Conservation (phyloP, 1,140 invertebrate species). For the Heliconius hermathena region DNA sequence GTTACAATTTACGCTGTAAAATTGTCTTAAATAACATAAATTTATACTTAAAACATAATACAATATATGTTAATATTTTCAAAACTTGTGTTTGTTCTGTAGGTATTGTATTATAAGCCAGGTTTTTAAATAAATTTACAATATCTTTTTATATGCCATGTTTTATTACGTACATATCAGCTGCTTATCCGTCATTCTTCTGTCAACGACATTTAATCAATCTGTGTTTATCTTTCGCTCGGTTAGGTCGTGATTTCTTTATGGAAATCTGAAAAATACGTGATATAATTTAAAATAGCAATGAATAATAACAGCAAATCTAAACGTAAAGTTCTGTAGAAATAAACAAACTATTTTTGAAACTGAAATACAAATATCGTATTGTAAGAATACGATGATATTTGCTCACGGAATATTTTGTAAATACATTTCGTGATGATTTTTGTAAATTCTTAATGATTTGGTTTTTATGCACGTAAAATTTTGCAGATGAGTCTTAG, state of each 20-base stretch:
- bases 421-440: constrained; percentile 65
- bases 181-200: constrained; percentile 32
- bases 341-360: constrained; percentile 34
- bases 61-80: background rate
- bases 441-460: constrained; percentile 31
- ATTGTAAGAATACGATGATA: constrained; percentile 62
- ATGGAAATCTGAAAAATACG: constrained; percentile 23
- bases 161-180: constrained; percentile 23
- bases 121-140: background rate
- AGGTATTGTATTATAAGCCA: background rate
- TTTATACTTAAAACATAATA: background rate
- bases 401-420: constrained; percentile 62
- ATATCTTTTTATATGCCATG: background rate
- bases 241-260: constrained; percentile 31
- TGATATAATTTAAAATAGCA: constrained; percentile 30
- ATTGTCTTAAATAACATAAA: background rate
- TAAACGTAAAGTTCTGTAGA: constrained; percentile 37
- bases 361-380: constrained; percentile 38
- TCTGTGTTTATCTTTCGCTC: constrained; percentile 40
- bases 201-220: constrained; percentile 41
- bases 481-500: constrained; percentile 74
- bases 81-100: background rate
- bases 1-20: background rate
- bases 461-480: constrained; percentile 34
- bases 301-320: constrained; percentile 39